Conservation (phyloP, 2,113 vertebrate species). For the Symphodus melops region DNA sequence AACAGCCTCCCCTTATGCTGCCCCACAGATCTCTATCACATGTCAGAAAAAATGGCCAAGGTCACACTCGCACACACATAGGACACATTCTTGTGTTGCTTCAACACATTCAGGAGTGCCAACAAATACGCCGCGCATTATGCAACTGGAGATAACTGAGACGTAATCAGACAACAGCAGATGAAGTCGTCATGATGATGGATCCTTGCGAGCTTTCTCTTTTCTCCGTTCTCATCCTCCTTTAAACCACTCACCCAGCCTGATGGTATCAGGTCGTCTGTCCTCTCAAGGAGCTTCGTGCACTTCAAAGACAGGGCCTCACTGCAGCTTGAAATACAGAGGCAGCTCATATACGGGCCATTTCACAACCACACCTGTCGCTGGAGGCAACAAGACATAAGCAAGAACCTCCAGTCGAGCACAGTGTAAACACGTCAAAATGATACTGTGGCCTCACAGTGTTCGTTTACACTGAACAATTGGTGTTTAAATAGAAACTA, state of each 20-base stretch:
- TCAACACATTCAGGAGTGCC: slow-evolving; percentile 2
- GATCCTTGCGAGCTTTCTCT: background rate
- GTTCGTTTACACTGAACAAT: slow-evolving; percentile 24
- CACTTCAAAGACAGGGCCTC: slow-evolving; percentile 13
- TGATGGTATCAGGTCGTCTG: slow-evolving; percentile 22
- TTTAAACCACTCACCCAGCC: slow-evolving; percentile 15
- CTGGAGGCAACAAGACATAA: slow-evolving; percentile 19
- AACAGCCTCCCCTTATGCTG: slow-evolving; percentile 42
- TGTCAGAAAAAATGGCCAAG: slow-evolving; percentile 27
- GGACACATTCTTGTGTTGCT: background rate
- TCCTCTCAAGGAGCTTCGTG: background rate
- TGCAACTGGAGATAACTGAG: background rate
- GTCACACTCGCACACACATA: background rate
- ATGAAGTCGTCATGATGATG: slow-evolving; percentile 1
- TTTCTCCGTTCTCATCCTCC: slow-evolving; percentile 5
- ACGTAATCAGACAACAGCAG: slow-evolving; percentile 33
- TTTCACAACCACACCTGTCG: slow-evolving; percentile 56
- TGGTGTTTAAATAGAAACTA: slow-evolving; percentile 30
- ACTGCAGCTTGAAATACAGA: slow-evolving; percentile 33
- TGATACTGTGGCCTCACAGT: background rate
- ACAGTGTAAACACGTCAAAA: slow-evolving; percentile 24
- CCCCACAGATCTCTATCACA: slow-evolving; percentile 41
- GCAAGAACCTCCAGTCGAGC: slow-evolving; percentile 17
- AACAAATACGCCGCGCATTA: background rate
- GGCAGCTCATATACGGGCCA: slow-evolving; percentile 14